These are phyloP conservation scores for Agriopis aurantiaria DNA, from an alignment of 2,888 invertebrate genomes.

Conservation along the genomic window DNA sequence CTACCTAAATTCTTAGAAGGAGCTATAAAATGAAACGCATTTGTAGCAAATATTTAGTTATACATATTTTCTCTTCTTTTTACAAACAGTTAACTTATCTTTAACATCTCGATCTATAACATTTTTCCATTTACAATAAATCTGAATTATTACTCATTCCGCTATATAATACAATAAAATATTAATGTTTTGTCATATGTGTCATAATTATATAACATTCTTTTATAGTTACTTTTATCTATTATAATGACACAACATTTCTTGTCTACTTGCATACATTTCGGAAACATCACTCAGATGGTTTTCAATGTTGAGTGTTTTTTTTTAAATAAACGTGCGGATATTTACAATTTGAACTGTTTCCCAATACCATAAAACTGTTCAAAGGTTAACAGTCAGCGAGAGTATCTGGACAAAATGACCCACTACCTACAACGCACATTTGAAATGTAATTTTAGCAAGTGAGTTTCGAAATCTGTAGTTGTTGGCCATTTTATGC, in stretches of 20 bases:
- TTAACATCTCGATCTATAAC: constrained; percentile 84
- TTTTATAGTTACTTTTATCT: constrained; percentile 77
- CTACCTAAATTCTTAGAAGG: neutral
- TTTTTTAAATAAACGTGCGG: constrained; percentile 22
- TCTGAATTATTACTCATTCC: constrained; percentile 82
- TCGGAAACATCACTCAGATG: constrained; percentile 60
- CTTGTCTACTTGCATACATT: constrained; percentile 67
- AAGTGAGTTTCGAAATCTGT: constrained; percentile 1
- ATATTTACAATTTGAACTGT: constrained; percentile 32
- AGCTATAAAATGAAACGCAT: constrained; percentile 68
- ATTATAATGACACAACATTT: constrained; percentile 83
- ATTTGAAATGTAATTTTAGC: neutral
- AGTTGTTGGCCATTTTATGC: constrained; percentile 24
- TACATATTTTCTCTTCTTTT: constrained; percentile 85
- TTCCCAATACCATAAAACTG: constrained; percentile 20
- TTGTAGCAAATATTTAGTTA: constrained; percentile 83
- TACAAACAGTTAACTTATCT: constrained; percentile 86
- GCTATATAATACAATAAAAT: constrained; percentile 86
- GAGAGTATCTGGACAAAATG: constrained; percentile 22
- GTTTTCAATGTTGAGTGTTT: constrained; percentile 11
- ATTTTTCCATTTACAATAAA: constrained; percentile 83
- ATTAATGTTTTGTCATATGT: constrained; percentile 78
- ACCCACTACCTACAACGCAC: constrained; percentile 1
- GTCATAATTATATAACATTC: constrained; percentile 75
- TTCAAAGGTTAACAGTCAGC: constrained; percentile 22